These are phyloP conservation scores for Apus apus DNA, from an alignment of 2,113 vertebrate species.

Conservation along the genomic window DNA sequence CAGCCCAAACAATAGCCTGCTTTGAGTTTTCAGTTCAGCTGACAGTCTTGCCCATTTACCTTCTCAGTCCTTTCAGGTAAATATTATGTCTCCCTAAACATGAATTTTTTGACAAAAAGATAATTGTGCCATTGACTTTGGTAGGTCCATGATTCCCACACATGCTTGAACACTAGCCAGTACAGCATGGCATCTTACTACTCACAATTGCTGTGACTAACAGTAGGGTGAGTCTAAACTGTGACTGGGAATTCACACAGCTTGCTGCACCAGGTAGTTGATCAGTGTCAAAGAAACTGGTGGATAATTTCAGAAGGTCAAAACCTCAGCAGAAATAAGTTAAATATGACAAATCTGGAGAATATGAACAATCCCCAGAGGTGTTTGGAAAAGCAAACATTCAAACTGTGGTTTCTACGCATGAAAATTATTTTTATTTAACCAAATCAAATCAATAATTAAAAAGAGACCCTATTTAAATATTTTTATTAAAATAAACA, in stretches of 20 bases:
- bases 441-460: not conserved
- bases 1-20: not conserved
- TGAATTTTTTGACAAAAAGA: not conserved
- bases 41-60: not conserved
- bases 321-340: not conserved
- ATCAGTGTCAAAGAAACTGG: not conserved
- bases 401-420: not conserved
- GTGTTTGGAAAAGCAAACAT: not conserved
- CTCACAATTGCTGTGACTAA: not conserved
- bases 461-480: not conserved
- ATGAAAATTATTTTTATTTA: not conserved
- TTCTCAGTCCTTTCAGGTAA: not conserved
- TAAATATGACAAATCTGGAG: not conserved
- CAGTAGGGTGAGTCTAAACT: not conserved
- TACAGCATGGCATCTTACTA: not conserved
- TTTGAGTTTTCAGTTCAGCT: not conserved
- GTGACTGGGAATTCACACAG: accelerated
- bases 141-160: not conserved
- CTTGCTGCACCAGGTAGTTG: not conserved
- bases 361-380: not conserved
- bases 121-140: not conserved
- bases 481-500: not conserved
- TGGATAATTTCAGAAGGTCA: not conserved
- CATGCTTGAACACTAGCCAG: not conserved
- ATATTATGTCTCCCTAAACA: not conserved